Base-by-base conservation (phyloP, 2,113 vertebrate species). In the Petrocephalus microphthalmus region DNA sequence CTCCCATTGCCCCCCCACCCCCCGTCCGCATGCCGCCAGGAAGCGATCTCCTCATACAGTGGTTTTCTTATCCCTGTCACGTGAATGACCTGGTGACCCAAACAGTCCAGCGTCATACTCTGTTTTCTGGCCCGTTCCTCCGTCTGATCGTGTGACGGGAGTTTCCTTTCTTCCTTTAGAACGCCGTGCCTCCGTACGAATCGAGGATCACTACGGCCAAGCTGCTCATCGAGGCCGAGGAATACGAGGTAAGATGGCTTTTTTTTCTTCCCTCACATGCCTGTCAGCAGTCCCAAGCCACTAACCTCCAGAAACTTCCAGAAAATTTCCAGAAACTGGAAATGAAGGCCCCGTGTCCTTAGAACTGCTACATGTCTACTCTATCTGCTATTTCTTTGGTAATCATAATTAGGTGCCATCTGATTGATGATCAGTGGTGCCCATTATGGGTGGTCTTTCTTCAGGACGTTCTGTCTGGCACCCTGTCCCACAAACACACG, bases 181-280 rank as follows among this genome's bases (percentile, higher is more conserved):
- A 87, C 71, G 89, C 90, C 33, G 89, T 95, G 90, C 94, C 94
- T n/a, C 90, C 91, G 0, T 96, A 94, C 0, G 91, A 94, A 91
- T 95, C 89, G 54, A 94, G 91, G 91, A 94, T 95, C 92, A 95
- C 93, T 52, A 92, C 94, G 0, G 89, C 92, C 91, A 96, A 97
- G 88, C 90, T 95, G 87, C 92, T 95, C 78, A 93, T 91, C 2
- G 94, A 94, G 92, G 92, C 89, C 0, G 94, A 95, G 88, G 95
- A 91, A 86, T 94, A 93, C 51, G 94, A 95, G 95, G 93, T 95
- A 92, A 91, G 90, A 85, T 87, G 86, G 5, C 13, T 5, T 85
- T 53, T 52, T 17, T 29, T 53, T n/a, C 53, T 25, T n/a, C 49
- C 5, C 64, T 53, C 15, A 7, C 2, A n/a, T 29, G 60, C 10